These are phyloP conservation scores for Lasioglossum albipes DNA, from an alignment of 1,140 invertebrate species.

Conservation along the genomic window DNA sequence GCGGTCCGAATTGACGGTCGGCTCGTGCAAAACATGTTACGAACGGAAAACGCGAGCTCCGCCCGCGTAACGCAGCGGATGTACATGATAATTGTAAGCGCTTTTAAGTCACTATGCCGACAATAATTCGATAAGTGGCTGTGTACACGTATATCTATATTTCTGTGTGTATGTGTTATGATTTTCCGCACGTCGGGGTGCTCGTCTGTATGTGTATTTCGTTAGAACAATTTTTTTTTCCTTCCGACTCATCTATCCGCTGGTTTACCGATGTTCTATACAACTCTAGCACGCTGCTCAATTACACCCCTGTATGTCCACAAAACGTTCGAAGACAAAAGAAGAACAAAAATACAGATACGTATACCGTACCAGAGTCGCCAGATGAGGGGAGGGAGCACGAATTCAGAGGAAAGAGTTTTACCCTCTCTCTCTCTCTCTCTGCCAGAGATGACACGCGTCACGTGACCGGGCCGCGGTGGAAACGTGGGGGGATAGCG, in stretches of 20 bases:
- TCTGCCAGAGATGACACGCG: too few species aligned
- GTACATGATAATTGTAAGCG: constrained; percentile 44
- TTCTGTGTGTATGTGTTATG: neutral
- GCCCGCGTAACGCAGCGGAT: constrained; percentile 22
- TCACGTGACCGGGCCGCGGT: too few species aligned
- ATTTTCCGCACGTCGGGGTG: too few species aligned
- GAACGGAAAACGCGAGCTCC: neutral
- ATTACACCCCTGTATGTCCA: constrained; percentile 57
- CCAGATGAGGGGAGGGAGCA: too few species aligned
- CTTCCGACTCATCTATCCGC: neutral
- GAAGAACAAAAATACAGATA: neutral
- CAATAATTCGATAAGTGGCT: constrained; percentile 38
- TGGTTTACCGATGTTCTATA: constrained; percentile 3
- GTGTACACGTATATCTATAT: neutral
- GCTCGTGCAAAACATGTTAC: constrained; percentile 10
- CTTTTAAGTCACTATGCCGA: constrained; percentile 59
- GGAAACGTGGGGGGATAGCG: too few species aligned
- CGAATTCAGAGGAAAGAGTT: too few species aligned
- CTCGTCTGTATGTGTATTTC: neutral
- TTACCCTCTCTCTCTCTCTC: too few species aligned
- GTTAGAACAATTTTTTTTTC: neutral
- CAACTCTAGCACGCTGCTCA: constrained; percentile 44
- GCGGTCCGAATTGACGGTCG: constrained; percentile 7
- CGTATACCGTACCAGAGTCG: too few species aligned
- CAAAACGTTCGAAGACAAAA: constrained; percentile 19